Percentiles rank a stretch among this genome's conserved stretches.
Evolutionary conservation across 2,797 vertebrate species (phyloP).

Genomic region (Gymnoscopelus microlampas): DNA sequence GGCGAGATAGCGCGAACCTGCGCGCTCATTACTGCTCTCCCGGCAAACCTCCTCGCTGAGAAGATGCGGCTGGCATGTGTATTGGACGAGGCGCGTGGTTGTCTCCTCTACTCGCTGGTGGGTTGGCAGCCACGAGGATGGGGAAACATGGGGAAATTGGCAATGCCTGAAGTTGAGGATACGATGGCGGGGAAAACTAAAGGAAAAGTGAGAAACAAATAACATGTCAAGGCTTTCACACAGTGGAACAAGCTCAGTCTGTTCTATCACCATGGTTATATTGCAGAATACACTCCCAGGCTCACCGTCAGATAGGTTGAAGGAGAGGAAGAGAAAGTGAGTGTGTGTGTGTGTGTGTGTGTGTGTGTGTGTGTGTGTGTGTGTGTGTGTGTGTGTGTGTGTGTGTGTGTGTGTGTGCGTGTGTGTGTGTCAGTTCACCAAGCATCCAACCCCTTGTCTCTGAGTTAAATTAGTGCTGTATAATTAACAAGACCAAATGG

Average conservation of each 20-base stretch:
- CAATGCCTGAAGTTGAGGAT: too few relatives aligned
- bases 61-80: too few relatives aligned
- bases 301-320: constrained; percentile 29
- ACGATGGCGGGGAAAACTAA: too few relatives aligned
- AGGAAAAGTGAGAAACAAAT: constrained; percentile 22
- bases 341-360: background rate
- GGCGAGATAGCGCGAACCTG: too few relatives aligned
- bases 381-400: too few relatives aligned
- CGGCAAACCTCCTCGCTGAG: too few relatives aligned
- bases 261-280: constrained; percentile 49
- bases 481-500: constrained; percentile 71
- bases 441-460: background rate
- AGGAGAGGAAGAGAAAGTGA: constrained; percentile 8
- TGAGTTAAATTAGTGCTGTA: constrained; percentile 60
- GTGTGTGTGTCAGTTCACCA: constrained; percentile 1
- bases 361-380: constrained; percentile 1
- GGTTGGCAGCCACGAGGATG: too few relatives aligned
- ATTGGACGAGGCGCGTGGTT: too few relatives aligned
- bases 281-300: constrained; percentile 18
- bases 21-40: too few relatives aligned
- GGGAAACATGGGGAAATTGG: too few relatives aligned
- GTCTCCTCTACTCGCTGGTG: too few relatives aligned
- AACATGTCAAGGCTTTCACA: constrained; percentile 31
- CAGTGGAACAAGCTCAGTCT: constrained; percentile 32
- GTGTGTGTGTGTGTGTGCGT: too few relatives aligned